phyloP scores from a whole-genome alignment of 2,888 invertebrate species.

The Vanessa cardui region DNA sequence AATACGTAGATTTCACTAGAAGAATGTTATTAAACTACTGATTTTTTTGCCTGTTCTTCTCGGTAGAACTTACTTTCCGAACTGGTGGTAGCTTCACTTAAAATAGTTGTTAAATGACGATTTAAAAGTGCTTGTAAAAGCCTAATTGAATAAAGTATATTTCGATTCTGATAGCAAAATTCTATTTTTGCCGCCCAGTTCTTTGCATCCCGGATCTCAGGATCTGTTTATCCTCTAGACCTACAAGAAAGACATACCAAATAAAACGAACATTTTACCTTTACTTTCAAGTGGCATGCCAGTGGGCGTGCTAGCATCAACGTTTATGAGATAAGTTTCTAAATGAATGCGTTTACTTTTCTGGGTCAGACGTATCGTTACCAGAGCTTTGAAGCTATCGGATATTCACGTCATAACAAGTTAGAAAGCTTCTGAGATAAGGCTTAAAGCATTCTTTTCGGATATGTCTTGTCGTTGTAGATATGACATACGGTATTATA shows the following conservation, averaged over 20 bases:
- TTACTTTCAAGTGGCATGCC: conserved; percentile 11
- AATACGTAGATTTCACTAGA: too few relatives aligned
- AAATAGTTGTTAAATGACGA: too few relatives aligned
- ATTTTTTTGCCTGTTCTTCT: too few relatives aligned
- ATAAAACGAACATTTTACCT: conserved; percentile 11
- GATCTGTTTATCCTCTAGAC: too few relatives aligned
- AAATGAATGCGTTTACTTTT: conserved; percentile 29
- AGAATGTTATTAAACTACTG: too few relatives aligned
- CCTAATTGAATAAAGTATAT: too few relatives aligned
- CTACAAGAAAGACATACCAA: neutral
- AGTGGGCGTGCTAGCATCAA: conserved; percentile 24
- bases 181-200: too few relatives aligned
- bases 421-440: conserved; percentile 31
- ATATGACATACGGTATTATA: neutral
- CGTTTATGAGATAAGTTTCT: conserved; percentile 30
- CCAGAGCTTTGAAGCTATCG: conserved; percentile 21
- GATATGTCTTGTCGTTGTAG: neutral
- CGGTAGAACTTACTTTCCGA: too few relatives aligned
- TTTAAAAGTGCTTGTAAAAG: too few relatives aligned
- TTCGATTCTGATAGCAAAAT: too few relatives aligned
- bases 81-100: too few relatives aligned
- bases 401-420: conserved; percentile 28
- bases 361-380: conserved; percentile 26
- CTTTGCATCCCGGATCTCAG: too few relatives aligned
- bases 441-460: conserved; percentile 10